Evolutionary conservation across 2,888 invertebrate genomes (phyloP), one percentile per base, ranked within the genome.

Genomic region (Cerceris rybyensis): DNA sequence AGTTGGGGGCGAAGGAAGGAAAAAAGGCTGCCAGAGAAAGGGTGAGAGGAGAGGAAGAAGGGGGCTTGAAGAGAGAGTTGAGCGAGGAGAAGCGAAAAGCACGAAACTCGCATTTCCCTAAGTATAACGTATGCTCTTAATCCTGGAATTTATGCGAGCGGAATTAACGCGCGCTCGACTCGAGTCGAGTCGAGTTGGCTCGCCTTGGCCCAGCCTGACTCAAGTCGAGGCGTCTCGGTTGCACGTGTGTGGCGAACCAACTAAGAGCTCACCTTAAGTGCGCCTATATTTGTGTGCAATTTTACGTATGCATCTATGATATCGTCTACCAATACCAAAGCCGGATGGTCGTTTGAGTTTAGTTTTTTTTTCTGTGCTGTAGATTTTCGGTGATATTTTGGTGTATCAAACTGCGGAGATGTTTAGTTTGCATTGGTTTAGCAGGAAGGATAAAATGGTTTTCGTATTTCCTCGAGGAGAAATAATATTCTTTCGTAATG

Each of bases 81-180:
- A 70, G 70, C 60, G 72, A 63, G 76, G 70, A 82, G 78, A 65
- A 81, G 80, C 80, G 82, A 81, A 87, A 87, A 86, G 85, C 85
- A 84, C 79, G 83, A 87, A 87, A 85, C 80, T 86, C 85, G 79
- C 89, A 88, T 90, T 90, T 90, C 89, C 89, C 89, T 89, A 89
- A 89, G 90, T 89, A 90, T 89, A 90, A 90, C 90, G 89, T 90
- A 90, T 90, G 90, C 90, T 85, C 89, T 90, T 90, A 89, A 90
- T 90, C 90, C 90, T 42, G 71, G 85, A 89, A 90, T 90, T 90
- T 90, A 90, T 89, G 89, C 89, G 89, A 87, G 86, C 87, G 86
- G 90, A 90, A 90, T 90, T 90, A 90, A 90, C 90, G 86, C 87
- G 81, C 83, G 78, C 79, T 79, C 78, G 80, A 73, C 67, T 78